phyloP scores from a whole-genome alignment of 2,113 vertebrate species.

The Embiotoca jacksoni region DNA sequence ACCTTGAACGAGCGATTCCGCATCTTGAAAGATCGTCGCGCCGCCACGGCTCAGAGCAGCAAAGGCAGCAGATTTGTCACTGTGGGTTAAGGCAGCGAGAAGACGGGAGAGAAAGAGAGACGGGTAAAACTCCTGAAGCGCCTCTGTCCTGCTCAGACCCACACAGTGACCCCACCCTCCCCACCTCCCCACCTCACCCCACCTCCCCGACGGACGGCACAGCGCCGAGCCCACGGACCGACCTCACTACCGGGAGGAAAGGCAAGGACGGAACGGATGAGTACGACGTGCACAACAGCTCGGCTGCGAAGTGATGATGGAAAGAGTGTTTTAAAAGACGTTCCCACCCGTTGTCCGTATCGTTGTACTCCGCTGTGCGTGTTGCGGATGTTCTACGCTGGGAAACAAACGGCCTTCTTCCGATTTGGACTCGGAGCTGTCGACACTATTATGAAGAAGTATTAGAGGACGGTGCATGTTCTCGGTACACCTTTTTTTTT shows the following conservation, averaged over 20 bases:
- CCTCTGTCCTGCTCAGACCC: conserved; percentile 29
- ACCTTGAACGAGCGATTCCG: conserved; percentile 96
- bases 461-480: conserved; percentile 27
- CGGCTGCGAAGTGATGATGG: conserved; percentile 13
- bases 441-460: not conserved
- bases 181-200: conserved; percentile 13
- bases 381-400: conserved; percentile 44
- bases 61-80: conserved; percentile 95
- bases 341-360: conserved; percentile 33
- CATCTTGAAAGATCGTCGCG: conserved; percentile 92
- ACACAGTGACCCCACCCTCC: conserved; percentile 14
- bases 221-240: conserved; percentile 14
- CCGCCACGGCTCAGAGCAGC: conserved; percentile 76
- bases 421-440: conserved; percentile 9
- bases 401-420: not conserved
- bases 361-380: conserved; percentile 48
- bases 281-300: conserved; percentile 3
- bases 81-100: conserved; percentile 88
- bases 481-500: conserved; percentile 5
- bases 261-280: not conserved
- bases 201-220: conserved; percentile 19
- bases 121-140: not conserved
- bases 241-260: not conserved
- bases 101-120: not conserved
- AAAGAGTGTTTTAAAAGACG: conserved; percentile 17